phyloP scores from a whole-genome alignment of 2,797 vertebrate species.

The Macrochelys suwanniensis region DNA sequence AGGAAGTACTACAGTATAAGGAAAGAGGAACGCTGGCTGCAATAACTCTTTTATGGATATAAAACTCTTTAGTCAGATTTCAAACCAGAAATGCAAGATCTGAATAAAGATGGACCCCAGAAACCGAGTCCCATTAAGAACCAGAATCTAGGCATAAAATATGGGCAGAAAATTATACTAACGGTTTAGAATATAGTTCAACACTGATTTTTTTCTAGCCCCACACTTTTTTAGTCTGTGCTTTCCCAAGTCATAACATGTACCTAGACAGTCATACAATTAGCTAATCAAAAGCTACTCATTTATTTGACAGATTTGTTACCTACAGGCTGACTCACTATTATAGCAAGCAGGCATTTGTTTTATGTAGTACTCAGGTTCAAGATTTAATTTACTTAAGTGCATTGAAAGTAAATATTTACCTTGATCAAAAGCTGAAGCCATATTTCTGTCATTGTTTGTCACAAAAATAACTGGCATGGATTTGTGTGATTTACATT shows the following conservation, averaged over 20 bases:
- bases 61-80: background rate
- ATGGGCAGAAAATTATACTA: background rate
- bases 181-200: background rate
- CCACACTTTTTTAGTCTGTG: background rate
- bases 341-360: background rate
- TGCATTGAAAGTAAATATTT: background rate
- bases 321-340: background rate
- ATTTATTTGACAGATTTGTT: background rate
- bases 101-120: background rate
- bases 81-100: fast-evolving
- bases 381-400: background rate
- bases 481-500: background rate
- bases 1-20: background rate
- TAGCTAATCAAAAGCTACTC: background rate
- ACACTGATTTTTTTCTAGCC: background rate
- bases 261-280: background rate
- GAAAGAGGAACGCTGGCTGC: background rate
- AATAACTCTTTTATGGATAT: background rate
- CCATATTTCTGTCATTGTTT: background rate
- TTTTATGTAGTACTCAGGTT: background rate
- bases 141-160: background rate
- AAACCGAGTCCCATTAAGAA: background rate
- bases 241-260: background rate
- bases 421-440: background rate
- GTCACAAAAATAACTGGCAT: background rate